These are phyloP conservation scores for Balaeniceps rex DNA, from an alignment of 2,113 vertebrate species.

Conservation along the genomic window DNA sequence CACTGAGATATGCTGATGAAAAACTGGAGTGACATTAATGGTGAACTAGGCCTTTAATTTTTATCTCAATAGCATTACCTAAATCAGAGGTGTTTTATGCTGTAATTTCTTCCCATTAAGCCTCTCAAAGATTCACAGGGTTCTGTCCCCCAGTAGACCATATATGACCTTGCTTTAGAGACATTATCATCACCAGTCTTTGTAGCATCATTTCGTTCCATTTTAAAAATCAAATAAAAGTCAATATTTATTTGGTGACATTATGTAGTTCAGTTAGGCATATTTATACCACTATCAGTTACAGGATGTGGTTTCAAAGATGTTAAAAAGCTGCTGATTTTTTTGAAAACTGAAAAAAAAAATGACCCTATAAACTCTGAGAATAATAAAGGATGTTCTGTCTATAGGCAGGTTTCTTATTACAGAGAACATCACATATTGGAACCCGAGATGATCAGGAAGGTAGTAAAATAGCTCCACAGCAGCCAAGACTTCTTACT, in stretches of 20 bases:
- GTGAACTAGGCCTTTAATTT: neutral
- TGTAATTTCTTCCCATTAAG: neutral
- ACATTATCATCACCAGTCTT: neutral
- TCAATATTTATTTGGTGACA: neutral
- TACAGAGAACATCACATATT: neutral
- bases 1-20: neutral
- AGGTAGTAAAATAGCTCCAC: neutral
- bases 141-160: neutral
- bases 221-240: slow-evolving; percentile 8
- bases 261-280: neutral
- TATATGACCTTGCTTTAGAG: neutral
- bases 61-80: neutral
- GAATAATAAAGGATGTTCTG: neutral
- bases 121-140: neutral
- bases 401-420: neutral
- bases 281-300: neutral
- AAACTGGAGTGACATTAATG: neutral
- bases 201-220: neutral
- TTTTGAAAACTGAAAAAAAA: neutral
- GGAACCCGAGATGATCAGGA: neutral
- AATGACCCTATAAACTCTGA: neutral
- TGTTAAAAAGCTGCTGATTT: neutral
- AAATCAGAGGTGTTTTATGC: neutral
- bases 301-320: neutral
- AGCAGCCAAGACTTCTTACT: neutral